phyloP scores from a whole-genome alignment of 2,797 vertebrate species.

The Coregonus suidteri region DNA sequence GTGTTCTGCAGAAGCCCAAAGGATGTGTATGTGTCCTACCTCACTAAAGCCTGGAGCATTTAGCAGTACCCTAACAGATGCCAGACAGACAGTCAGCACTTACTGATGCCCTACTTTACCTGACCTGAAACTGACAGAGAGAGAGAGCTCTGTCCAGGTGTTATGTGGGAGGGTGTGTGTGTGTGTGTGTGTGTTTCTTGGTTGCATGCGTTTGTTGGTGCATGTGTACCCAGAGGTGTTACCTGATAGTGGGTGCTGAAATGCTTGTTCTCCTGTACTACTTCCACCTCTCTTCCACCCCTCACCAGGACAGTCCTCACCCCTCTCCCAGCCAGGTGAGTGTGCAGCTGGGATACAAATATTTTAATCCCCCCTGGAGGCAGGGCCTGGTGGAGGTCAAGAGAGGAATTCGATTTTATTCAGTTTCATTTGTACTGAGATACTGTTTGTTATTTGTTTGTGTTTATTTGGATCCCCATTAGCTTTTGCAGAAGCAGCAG shows the following conservation, averaged over 20 bases:
- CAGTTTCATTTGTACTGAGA: neutral
- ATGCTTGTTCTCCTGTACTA: slow-evolving; percentile 90
- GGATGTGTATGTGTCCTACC: neutral
- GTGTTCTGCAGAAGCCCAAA: too few relatives aligned
- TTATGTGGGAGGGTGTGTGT: too few relatives aligned
- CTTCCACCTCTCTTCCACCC: slow-evolving; percentile 75
- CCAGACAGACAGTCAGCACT: neutral
- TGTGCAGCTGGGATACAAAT: slow-evolving; percentile 97
- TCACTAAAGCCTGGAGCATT: neutral
- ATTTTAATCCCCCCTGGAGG: slow-evolving; percentile 83
- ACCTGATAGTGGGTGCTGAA: slow-evolving; percentile 97
- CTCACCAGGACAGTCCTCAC: slow-evolving; percentile 85
- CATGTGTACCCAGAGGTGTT: slow-evolving; percentile 13
- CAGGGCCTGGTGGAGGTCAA: slow-evolving; percentile 77
- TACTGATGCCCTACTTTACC: too few relatives aligned
- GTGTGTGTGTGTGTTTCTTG: too few relatives aligned
- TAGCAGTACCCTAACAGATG: neutral
- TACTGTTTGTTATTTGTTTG: too few relatives aligned
- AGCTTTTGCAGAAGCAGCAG: too few relatives aligned
- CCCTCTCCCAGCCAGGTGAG: slow-evolving; percentile 86
- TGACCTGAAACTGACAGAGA: too few relatives aligned
- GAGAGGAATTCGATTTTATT: neutral
- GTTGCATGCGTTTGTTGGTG: too few relatives aligned
- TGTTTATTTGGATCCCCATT: too few relatives aligned
- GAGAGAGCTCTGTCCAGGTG: too few relatives aligned